These are phyloP conservation scores for Tanaodytes sp. DNA, from an alignment of 2,888 invertebrate genomes.

Conservation along the genomic window DNA sequence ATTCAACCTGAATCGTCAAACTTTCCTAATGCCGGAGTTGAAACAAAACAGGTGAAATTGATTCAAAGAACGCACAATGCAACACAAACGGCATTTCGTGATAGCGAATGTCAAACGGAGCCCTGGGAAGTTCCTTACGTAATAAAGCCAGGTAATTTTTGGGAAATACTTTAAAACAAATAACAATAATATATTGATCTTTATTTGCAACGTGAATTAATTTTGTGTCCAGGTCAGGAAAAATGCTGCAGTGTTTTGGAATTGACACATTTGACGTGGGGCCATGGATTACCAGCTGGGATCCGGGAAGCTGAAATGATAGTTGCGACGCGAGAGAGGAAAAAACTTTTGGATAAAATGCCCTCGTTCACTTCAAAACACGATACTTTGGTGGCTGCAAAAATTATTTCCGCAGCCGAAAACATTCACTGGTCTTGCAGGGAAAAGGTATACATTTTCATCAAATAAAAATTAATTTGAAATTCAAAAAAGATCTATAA, in stretches of 20 bases:
- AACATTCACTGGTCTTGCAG: conserved; percentile 87
- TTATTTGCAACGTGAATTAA: no score
- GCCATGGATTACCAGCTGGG: conserved; percentile 79
- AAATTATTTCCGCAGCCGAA: conserved; percentile 85
- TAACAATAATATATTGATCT: no score
- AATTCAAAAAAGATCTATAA: no score
- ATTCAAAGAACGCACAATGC: conserved; percentile 67
- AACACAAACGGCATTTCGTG: conserved; percentile 82
- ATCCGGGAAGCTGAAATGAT: conserved; percentile 78
- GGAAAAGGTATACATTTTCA: conserved; percentile 84
- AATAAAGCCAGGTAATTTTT: conserved; percentile 65
- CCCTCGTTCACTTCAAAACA: conserved; percentile 75
- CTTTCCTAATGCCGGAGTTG: no score
- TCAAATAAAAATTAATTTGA: no score
- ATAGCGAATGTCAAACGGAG: conserved; percentile 83
- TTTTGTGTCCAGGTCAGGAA: no score
- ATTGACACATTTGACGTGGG: conserved; percentile 78
- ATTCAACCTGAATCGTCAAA: no score
- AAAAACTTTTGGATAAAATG: conserved; percentile 78
- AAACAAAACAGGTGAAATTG: no score
- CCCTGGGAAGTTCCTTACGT: conserved; percentile 83
- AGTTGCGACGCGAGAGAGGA: conserved; percentile 80
- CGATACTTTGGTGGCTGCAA: conserved; percentile 77
- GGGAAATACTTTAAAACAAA: no score
- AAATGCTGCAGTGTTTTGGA: no score